These are phyloP conservation scores for Pipistrellus kuhlii DNA, from an alignment of 2,797 vertebrate species.

Conservation along the genomic window DNA sequence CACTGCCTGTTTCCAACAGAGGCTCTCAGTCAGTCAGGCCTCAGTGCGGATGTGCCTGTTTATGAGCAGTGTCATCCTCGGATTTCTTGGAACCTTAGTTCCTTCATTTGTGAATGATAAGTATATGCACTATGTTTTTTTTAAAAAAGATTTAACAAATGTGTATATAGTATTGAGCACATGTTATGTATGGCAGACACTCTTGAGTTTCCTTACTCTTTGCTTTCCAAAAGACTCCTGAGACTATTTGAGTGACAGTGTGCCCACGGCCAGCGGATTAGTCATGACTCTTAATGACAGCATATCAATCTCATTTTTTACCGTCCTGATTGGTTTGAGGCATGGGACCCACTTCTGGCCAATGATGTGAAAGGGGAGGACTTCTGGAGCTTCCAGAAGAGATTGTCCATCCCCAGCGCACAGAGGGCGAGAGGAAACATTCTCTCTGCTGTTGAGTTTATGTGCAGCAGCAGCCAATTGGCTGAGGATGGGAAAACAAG, in stretches of 20 bases:
- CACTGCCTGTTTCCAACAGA: fast-evolving
- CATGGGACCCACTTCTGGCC: background rate
- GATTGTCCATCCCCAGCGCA: background rate
- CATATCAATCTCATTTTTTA: background rate
- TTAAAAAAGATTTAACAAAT: background rate
- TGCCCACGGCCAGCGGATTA: fast-evolving
- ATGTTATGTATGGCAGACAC: background rate
- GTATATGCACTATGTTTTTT: background rate
- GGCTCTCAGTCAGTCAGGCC: background rate
- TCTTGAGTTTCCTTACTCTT: background rate
- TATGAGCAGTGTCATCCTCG: fast-evolving
- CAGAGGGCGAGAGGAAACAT: background rate
- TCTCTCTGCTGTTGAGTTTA: background rate
- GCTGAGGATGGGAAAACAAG: background rate
- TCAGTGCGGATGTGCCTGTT: background rate
- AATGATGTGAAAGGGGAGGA: background rate
- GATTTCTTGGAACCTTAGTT: background rate
- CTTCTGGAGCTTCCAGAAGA: background rate
- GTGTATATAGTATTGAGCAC: background rate
- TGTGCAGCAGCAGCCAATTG: too few relatives aligned
- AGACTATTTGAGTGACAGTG: background rate
- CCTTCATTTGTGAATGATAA: background rate
- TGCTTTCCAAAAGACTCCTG: background rate
- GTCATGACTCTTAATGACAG: background rate
- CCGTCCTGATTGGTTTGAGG: background rate